Evolutionary conservation across 2,797 vertebrate genomes (phyloP).

Genomic region (Poecilia wingei): DNA sequence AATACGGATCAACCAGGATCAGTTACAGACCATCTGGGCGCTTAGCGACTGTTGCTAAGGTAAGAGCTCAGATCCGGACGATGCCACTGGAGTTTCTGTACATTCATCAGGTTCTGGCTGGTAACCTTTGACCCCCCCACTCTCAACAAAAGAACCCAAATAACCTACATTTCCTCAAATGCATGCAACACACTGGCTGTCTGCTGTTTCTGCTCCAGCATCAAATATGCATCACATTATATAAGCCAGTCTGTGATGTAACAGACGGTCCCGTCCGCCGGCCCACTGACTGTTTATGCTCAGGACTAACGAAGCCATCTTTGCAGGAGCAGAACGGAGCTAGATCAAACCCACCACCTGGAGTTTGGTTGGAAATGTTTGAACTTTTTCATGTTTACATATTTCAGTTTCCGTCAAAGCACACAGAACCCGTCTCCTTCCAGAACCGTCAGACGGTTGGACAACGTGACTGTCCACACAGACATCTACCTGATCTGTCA

Average conservation of each 20-base stretch:
- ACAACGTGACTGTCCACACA: too few relatives aligned
- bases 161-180: constrained; percentile 30
- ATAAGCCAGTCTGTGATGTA: constrained; percentile 70
- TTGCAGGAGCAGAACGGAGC: constrained; percentile 57
- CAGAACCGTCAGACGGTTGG: too few relatives aligned
- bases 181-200: background rate
- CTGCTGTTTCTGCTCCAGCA: constrained; percentile 32
- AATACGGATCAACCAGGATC: too few relatives aligned
- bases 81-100: too few relatives aligned
- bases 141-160: constrained; percentile 39
- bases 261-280: constrained; percentile 51
- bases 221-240: constrained; percentile 81
- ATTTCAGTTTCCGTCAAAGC: background rate
- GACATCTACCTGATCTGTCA: too few relatives aligned
- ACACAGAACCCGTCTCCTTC: background rate
- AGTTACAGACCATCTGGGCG: too few relatives aligned
- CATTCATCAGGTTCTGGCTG: background rate
- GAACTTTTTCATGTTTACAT: background rate
- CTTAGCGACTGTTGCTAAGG: too few relatives aligned
- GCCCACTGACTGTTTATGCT: constrained; percentile 51
- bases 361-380: background rate
- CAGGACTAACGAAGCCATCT: constrained; percentile 75
- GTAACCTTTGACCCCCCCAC: constrained; percentile 32
- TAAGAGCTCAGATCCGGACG: too few relatives aligned
- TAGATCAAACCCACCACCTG: constrained; percentile 70